Percentiles rank a stretch among this genome's conserved stretches.
Evolutionary conservation across 23 tunicate genomes (phyloP).

Genomic region (Halocynthia roretzi): DNA sequence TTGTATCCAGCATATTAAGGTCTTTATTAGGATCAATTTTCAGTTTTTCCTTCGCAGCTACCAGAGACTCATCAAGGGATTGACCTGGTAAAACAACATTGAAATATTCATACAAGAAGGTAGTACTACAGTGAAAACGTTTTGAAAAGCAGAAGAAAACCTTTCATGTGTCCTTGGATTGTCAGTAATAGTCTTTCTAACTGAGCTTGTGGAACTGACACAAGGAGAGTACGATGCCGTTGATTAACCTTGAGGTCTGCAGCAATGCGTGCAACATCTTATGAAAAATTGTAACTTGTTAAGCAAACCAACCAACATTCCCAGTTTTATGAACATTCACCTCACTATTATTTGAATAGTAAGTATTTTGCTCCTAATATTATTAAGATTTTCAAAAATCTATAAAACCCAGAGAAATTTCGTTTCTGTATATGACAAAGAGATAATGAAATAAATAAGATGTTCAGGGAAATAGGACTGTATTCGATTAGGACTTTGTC

Average conservation of each 20-base stretch:
- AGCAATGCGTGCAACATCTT: constrained; percentile 47
- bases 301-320: too few relatives aligned
- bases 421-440: neutral
- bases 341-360: too few relatives aligned
- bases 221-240: constrained; percentile 51
- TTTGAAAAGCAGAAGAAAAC: constrained; percentile 5
- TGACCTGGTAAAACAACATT: neutral
- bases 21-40: constrained; percentile 72
- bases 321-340: too few relatives aligned
- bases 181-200: constrained; percentile 59
- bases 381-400: too few relatives aligned
- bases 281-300: too few relatives aligned
- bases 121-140: neutral
- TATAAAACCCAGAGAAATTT: too few relatives aligned
- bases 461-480: neutral
- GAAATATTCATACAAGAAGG: neutral
- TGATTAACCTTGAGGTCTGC: constrained; percentile 63
- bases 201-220: constrained; percentile 46
- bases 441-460: neutral
- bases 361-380: too few relatives aligned
- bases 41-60: constrained; percentile 37
- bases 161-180: constrained; percentile 66
- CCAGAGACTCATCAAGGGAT: constrained; percentile 40
- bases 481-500: neutral
- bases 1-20: constrained; percentile 31